phyloP scores from a whole-genome alignment of 1,140 invertebrate genomes.

The Potamilus streckersoni region DNA sequence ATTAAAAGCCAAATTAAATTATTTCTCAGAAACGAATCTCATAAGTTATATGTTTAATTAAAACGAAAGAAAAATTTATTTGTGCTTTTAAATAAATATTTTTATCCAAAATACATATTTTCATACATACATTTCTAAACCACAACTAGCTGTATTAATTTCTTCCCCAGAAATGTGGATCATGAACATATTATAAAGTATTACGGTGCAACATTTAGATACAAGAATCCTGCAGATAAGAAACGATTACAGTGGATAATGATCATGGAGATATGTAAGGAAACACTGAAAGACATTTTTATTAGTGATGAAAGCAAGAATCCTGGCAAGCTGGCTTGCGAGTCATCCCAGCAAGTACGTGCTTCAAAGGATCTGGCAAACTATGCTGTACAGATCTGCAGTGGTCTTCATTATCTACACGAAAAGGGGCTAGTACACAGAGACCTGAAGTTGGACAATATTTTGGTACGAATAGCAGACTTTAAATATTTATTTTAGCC shows the following conservation, averaged over 20 bases:
- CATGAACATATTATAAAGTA: constrained; percentile 51
- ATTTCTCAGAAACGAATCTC: no score
- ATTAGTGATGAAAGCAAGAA: constrained; percentile 25
- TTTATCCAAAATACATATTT: no score
- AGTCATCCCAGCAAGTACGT: constrained; percentile 19
- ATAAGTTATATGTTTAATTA: no score
- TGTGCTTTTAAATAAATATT: no score
- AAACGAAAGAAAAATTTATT: no score
- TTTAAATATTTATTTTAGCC: background rate
- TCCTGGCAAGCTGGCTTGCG: constrained; percentile 22
- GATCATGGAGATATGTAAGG: constrained; percentile 56
- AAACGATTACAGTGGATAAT: constrained; percentile 50
- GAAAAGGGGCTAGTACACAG: constrained; percentile 54
- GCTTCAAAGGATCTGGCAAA: constrained; percentile 41
- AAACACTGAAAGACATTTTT: constrained; percentile 49
- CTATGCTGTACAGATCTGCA: constrained; percentile 44
- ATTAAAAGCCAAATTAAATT: no score
- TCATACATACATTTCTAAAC: no score
- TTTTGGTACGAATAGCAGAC: constrained; percentile 50
- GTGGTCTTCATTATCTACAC: constrained; percentile 55
- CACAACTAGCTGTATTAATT: no score
- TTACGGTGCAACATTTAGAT: constrained; percentile 41
- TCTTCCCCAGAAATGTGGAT: constrained; percentile 28
- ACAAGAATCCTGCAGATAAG: constrained; percentile 8
- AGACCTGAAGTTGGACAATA: constrained; percentile 63